These are phyloP conservation scores for Grammomys dolichurus DNA, from an alignment of 2,113 vertebrate genomes.

Conservation along the genomic window DNA sequence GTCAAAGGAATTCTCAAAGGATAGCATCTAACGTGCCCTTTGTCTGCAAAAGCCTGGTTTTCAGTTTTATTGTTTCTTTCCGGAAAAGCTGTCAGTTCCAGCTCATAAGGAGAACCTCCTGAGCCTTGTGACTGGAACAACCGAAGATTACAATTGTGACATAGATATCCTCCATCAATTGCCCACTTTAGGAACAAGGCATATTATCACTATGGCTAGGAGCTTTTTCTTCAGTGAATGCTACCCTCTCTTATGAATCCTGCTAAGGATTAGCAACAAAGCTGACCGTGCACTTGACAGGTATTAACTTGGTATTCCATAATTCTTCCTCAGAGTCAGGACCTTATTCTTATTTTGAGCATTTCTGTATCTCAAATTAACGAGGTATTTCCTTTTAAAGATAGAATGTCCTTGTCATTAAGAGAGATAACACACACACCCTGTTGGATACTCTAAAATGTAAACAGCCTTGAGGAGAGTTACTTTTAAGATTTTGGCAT, in stretches of 20 bases:
- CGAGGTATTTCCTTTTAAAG: neutral
- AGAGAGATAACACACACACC: neutral
- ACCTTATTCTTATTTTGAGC: slow-evolving; percentile 9
- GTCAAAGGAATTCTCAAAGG: slow-evolving; percentile 51
- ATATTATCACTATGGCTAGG: neutral
- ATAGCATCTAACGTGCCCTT: neutral
- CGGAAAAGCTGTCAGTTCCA: neutral
- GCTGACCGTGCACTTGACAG: neutral
- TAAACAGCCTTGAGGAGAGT: neutral
- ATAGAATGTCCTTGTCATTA: neutral
- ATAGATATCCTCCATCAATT: neutral
- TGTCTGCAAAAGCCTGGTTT: neutral
- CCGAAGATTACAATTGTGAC: slow-evolving; percentile 24
- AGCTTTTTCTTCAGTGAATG: neutral
- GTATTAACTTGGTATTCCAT: neutral
- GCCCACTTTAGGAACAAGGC: neutral
- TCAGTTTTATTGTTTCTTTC: neutral
- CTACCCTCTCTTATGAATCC: neutral
- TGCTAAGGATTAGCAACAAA: neutral
- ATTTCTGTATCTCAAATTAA: neutral
- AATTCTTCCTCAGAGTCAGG: slow-evolving; percentile 31
- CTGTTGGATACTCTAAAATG: slow-evolving; percentile 37
- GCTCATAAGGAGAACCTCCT: neutral
- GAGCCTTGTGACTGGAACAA: neutral
- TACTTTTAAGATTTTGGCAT: neutral